Evolutionary conservation across 1,140 invertebrate genomes (phyloP).

Genomic region (Venturia canescens): DNA sequence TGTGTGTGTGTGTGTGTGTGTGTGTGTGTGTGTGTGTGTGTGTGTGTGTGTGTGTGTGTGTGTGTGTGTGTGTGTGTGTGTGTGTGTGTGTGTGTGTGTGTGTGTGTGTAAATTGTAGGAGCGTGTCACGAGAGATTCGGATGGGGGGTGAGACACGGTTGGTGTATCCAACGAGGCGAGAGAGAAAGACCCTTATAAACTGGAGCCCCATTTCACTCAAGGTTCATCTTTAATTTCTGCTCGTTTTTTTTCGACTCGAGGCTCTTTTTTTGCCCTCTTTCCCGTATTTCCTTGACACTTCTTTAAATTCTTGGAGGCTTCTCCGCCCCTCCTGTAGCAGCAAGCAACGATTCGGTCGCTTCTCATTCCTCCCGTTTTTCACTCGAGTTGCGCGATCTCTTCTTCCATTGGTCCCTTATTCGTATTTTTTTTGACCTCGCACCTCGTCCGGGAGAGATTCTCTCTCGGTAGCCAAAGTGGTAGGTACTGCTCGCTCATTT

Average conservation of each 20-base stretch:
- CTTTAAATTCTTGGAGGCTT: constrained; percentile 71
- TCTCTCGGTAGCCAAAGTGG: constrained; percentile 50
- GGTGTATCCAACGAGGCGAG: constrained; percentile 43
- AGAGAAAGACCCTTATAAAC: constrained; percentile 72
- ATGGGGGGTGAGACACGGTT: background rate
- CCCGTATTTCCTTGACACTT: constrained; percentile 72
- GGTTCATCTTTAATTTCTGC: constrained; percentile 78
- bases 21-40: background rate
- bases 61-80: background rate
- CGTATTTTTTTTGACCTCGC: constrained; percentile 42
- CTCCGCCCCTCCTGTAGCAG: background rate
- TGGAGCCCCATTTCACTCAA: constrained; percentile 75
- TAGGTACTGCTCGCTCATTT: constrained; percentile 74
- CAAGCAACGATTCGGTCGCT: constrained; percentile 35
- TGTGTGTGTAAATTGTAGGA: background rate
- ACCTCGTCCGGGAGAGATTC: constrained; percentile 50
- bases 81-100: background rate
- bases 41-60: background rate
- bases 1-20: background rate
- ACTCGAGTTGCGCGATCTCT: constrained; percentile 5
- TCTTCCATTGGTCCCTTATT: constrained; percentile 41
- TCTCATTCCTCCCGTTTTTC: constrained; percentile 38
- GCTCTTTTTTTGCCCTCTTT: constrained; percentile 42
- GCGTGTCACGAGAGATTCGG: constrained; percentile 38
- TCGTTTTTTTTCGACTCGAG: constrained; percentile 67